Evolutionary conservation across 2,113 vertebrate species (phyloP).

Genomic region (Malurus melanocephalus): DNA sequence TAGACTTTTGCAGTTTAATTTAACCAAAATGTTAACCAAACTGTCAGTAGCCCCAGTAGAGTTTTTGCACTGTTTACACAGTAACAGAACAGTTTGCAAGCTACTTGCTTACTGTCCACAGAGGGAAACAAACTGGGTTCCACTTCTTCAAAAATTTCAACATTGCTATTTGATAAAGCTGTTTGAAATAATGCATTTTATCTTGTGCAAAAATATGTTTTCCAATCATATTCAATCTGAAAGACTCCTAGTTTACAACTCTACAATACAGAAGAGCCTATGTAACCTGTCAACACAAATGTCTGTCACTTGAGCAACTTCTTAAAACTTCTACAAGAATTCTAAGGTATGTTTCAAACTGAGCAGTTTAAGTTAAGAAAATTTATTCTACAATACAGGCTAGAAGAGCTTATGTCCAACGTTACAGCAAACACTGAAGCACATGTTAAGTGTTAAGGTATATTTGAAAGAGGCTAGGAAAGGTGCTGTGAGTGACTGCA

Average conservation of each 20-base stretch:
- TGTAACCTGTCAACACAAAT: not conserved
- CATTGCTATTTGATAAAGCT: not conserved
- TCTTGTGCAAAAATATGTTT: not conserved
- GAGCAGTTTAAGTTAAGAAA: not conserved
- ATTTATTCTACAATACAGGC: not conserved
- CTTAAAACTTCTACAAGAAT: not conserved
- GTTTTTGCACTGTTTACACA: not conserved
- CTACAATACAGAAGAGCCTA: not conserved
- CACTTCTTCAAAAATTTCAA: not conserved
- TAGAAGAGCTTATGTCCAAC: not conserved
- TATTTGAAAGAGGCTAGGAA: not conserved
- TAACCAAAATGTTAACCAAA: not conserved
- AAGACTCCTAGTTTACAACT: not conserved
- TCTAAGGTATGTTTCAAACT: not conserved
- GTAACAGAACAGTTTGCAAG: not conserved
- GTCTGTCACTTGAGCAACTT: not conserved
- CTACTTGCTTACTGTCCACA: not conserved
- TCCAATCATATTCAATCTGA: not conserved
- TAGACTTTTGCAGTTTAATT: not conserved
- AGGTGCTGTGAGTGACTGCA: not conserved
- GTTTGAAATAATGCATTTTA: rapidly evolving
- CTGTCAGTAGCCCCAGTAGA: not conserved
- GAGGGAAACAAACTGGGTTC: not conserved
- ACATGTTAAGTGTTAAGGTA: not conserved
- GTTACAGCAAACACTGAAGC: not conserved